Evolutionary conservation across 2,888 invertebrate species (phyloP).

Genomic region (Tenthredo notha): DNA sequence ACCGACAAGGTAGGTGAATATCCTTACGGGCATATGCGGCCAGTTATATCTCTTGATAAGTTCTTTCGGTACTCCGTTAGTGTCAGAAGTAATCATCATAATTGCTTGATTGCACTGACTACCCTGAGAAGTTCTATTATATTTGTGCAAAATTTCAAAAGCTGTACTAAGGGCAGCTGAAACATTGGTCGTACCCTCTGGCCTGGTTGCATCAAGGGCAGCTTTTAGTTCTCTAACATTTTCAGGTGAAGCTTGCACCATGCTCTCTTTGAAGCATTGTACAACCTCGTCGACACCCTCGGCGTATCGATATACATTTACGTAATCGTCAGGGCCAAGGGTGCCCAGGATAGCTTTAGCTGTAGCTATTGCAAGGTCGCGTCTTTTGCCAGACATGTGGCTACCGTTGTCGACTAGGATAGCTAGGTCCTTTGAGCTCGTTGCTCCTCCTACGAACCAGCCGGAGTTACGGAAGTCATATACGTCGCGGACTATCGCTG

Average conservation of each 20-base stretch:
- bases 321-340: slow-evolving; percentile 97
- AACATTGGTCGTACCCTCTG: slow-evolving; percentile 92
- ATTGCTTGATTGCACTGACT: slow-evolving; percentile 99
- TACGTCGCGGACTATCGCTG: slow-evolving; percentile 89
- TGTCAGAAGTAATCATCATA: slow-evolving; percentile 97
- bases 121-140: slow-evolving; percentile 91
- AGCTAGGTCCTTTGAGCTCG: slow-evolving; percentile 97
- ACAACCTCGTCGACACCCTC: slow-evolving; percentile 91
- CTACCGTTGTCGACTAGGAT: slow-evolving; percentile 97
- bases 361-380: slow-evolving; percentile 93
- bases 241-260: slow-evolving; percentile 92
- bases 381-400: slow-evolving; percentile 90
- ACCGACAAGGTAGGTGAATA: slow-evolving; percentile 98
- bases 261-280: slow-evolving; percentile 92
- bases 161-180: slow-evolving; percentile 94
- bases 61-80: slow-evolving; percentile 85
- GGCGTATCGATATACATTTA: slow-evolving; percentile 95
- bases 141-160: slow-evolving; percentile 94
- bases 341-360: slow-evolving; percentile 95
- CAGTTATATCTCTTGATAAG: slow-evolving; percentile 92
- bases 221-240: slow-evolving; percentile 90
- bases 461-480: slow-evolving; percentile 96
- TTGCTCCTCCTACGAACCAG: slow-evolving; percentile 98
- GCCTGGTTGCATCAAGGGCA: slow-evolving; percentile 86
- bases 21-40: slow-evolving; percentile 95